Evolutionary conservation across 2,113 vertebrate genomes (phyloP), one percentile per base, ranked within the genome.

Genomic region (Chaenocephalus aceratus): DNA sequence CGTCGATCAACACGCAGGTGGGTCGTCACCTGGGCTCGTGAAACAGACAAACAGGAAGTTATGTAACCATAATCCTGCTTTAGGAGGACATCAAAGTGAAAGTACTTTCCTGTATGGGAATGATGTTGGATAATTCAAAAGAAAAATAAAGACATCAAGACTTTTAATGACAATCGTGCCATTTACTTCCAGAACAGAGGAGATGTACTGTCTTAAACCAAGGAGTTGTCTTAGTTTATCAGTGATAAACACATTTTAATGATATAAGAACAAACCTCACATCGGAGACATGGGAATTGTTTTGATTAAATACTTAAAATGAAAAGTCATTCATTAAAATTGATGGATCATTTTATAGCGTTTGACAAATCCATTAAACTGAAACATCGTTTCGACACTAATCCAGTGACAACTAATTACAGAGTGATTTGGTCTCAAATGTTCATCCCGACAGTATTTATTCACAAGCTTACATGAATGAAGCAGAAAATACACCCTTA

Each of bases 1-100:
- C 98, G 86, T 99, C 98, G 0, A 99, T 99, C 90, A 99, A 99
- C 98, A 54, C 95, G 97, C 83, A 99, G 96, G 92, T 99, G 98
- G n/a, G 98, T 99, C 98, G 98, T 97, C 90, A 99, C 98, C 98
- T 99, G 89, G 56, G 1, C 46, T 18, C 0, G 13, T 10, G 41
- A 41, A 52, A 63, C 45, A 57, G 7, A 74, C 21, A 77, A 56
- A 79, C 18, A 23, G 1, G 13, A 3, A 0, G 44, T 67, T 2
- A 51, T 11, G 8, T 26, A 34, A 77, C 12, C n/a, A 61, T 21
- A 64, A 62, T 9, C 58, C 11, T 44, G 30, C 13, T 61, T 23
- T 34, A 26, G 15, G 45, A 65, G 4, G 6, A 52, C 15, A 44
- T 10, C 10, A 34, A 16, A 72, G 9, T 34, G 18, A 67, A 71